Percentiles rank a stretch among this genome's conserved stretches.
Conservation (phyloP, 2,888 invertebrate species). For the Platycheirus rosarum region DNA sequence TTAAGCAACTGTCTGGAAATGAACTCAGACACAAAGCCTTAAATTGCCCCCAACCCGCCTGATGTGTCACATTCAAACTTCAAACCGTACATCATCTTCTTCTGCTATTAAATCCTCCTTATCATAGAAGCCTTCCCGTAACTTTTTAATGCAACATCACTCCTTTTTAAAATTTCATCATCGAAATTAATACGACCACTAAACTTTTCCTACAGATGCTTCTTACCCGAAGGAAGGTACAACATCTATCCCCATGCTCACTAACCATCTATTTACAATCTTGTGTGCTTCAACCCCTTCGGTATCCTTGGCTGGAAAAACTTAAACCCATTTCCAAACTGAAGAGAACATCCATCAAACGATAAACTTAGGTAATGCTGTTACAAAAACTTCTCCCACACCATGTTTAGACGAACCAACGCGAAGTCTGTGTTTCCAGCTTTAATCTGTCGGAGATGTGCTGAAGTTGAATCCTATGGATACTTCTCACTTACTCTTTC, state of each 20-base stretch:
- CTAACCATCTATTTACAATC: not conserved
- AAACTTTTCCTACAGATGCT: conserved; percentile 39
- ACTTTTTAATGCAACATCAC: conserved; percentile 48
- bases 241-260: not conserved
- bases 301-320: conserved; percentile 23
- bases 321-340: conserved; percentile 50
- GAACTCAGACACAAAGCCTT: not conserved
- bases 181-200: conserved; percentile 66
- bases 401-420: not conserved
- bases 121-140: conserved; percentile 1
- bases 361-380: conserved; percentile 68
- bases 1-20: not conserved
- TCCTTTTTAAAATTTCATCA: conserved; percentile 63
- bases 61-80: conserved; percentile 14
- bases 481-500: conserved; percentile 22
- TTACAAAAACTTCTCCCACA: conserved; percentile 56
- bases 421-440: conserved; percentile 21
- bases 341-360: conserved; percentile 65
- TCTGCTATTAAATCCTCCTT: not conserved
- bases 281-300: conserved; percentile 16
- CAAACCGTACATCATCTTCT: conserved; percentile 4
- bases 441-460: conserved; percentile 60
- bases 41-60: not conserved
- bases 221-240: conserved; percentile 5
- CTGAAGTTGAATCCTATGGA: conserved; percentile 60